Evolutionary conservation across 1,140 invertebrate genomes (phyloP), one percentile per base, ranked within the genome.

Genomic region (Drosophila orosa): DNA sequence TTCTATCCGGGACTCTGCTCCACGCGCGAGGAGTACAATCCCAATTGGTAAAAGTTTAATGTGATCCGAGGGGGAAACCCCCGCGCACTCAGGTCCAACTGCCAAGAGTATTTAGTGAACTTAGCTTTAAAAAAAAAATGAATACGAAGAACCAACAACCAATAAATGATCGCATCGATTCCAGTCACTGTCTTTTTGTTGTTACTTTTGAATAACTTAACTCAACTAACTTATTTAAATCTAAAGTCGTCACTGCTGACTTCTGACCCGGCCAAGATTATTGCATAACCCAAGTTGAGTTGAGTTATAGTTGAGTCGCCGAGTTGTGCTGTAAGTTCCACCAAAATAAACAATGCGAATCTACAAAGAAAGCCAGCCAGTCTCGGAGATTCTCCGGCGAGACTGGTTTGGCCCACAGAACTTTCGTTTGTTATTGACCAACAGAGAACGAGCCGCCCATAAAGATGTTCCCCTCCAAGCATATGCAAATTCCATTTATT

Each of bases 1-100:
- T 77, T 86, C 52, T 92, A 91, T 80, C 91, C 90, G 31, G 91
- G 87, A 33, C 56, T 92, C 8, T 92, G 91, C 37, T 91, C 90
- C 24, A 79, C 69, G 2, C 66, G 77, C 0, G 91, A 92, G 52
- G 59, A 74, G 31, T 82, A 87, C 40, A 59, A 89, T 81, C 91
- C 91, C 0, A 92, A 92, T 57, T 92, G 90, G 74, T 68, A 52
- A 44, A 33, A 31, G 10, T 8, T 48, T 35, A 52, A 13, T 52
- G 60, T 84, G 55, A 87, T 39, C n/a, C 55, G 15, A 35, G 22
- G 39, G 19, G 48, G 42, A 24, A 59, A 7, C 4, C 27, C 52
- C 62, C 60, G 39, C 37, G 62, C 42, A 57, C 66, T 87, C 71
- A 82, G 78, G 83, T 71, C 47, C 31, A 76, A 83, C 61, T 76